Percentiles rank a stretch among this genome's conserved stretches.
Evolutionary conservation across 2,113 vertebrate genomes (phyloP).

Genomic region (Erythrocebus patas): DNA sequence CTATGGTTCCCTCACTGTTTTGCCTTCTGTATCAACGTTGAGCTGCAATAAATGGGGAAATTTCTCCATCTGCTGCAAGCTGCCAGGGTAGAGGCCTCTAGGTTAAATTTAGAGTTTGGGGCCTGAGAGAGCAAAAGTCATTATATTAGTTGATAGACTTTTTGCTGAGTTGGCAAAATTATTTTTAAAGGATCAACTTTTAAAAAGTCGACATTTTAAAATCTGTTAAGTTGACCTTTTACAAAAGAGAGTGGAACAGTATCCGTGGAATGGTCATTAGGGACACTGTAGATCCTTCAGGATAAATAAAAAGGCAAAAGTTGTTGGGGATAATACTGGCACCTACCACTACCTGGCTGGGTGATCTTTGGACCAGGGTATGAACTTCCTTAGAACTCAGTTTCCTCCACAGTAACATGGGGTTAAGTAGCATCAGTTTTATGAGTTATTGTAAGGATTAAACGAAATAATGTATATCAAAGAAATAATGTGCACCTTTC

Average conservation of each 20-base stretch:
- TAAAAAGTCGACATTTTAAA: too few species aligned
- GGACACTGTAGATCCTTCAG: background rate
- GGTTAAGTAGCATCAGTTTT: background rate
- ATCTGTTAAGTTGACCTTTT: too few species aligned
- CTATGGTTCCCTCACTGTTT: background rate
- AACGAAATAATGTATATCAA: background rate
- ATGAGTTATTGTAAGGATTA: background rate
- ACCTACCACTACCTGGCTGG: background rate
- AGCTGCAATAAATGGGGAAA: conserved; percentile 25
- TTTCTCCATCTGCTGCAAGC: background rate
- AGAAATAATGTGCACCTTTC: background rate
- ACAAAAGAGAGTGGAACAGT: too few species aligned
- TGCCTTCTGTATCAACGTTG: conserved; percentile 3
- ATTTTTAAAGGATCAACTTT: background rate
- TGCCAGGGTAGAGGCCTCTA: background rate
- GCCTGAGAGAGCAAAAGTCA: background rate
- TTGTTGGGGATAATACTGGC: background rate
- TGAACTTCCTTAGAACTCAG: background rate
- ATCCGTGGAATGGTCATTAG: background rate
- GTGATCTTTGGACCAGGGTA: background rate
- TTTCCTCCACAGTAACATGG: background rate
- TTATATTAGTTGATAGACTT: background rate
- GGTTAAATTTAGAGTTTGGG: background rate
- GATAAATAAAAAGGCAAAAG: background rate
- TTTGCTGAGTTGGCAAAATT: background rate